Evolutionary conservation across 2,888 invertebrate genomes (phyloP), one percentile per base, ranked within the genome.

Genomic region (Leptothorax acervorum): DNA sequence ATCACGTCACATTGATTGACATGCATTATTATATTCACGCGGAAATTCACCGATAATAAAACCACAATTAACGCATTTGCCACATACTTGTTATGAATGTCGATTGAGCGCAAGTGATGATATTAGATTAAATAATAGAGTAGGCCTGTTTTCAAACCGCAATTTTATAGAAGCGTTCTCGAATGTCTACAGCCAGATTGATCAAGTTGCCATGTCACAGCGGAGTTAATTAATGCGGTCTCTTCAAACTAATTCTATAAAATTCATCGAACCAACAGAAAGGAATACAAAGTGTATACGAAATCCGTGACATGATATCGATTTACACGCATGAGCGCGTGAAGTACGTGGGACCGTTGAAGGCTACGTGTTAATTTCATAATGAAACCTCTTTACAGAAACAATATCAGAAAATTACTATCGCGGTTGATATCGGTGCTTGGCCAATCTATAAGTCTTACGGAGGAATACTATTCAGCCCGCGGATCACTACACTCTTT

Each of bases 61-160:
- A 79, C 57, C 68, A 57, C 68, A 79, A 79, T 79, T 79, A 79
- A 68, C 31, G 23, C 23, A 68, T 15, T 68, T 68, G 57, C 68
- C 23, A 35, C 31, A 55, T 48, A 39, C 31, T 66, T 57, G 55
- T 15, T 57, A 57, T 48, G 45, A 31, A 68, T 57, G 31, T 66
- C 15, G 12, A 45, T 45, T 48, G 53, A 65, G 51, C 12, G 4
- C 23, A n/a, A 62, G 63, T n/a, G 45, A 31, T 18, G 31, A 55
- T 66, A 31, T 76, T 63, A 45, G 60, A 60, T 74, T 63, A 28
- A 62, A 45, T 23, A 62, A 48, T 23, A 45, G 12, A 63, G 39
- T 18, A 5, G 12, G 18, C 42, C 18, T 48, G 31, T 62, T 45
- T 74, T 31, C 23, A 53, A 18, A 39, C 12, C 4, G 18, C 18